Base-by-base conservation (phyloP, 1,140 invertebrate species). In the Drosophila suzukii region DNA sequence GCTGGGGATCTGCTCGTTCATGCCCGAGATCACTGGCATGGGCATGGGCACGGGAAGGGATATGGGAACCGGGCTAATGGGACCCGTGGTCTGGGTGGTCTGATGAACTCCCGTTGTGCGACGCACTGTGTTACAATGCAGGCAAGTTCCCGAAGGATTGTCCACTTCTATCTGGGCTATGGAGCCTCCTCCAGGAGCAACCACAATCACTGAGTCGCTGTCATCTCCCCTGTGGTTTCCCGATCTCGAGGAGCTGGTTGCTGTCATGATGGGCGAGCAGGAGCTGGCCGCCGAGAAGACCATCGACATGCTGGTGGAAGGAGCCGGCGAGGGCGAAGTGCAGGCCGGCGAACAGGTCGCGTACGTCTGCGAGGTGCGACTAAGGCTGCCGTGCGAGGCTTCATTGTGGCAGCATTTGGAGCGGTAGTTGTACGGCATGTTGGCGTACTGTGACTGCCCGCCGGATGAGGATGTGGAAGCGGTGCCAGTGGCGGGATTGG, bases 51-150 rank as follows among this genome's bases (percentile, higher is more conserved):
- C 49, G 15, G 68, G 60, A 36, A 90, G 51, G n/a, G 85, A 27
- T 10, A 88, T 61, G 17, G 91, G 92, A 32, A 92, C 78, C 5
- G 92, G 92, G 27, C 92, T 92, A 11, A 92, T 91, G 0, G 92
- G 92, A 0, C 91, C 92, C n/a, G 91, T 92, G 15, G 92, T 92
- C 56, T 92, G 92, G 2, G 92, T 92, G 10, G 91, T 92, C 51
- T 92, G 92, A 62, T 92, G 92, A 0, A 92, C 92, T 8, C 92
- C 92, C 5, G 92, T 92, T 6, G 92, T 92, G 0, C 92, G 84
- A 1, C 92, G 77, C 17, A 78, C 73, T 7, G 91, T 92, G 38
- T 91, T 92, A 51, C 92, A 92, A 56, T 92, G 91, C 15, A 92
- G 49, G 12, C 92, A 92, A 6, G 91, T 92, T 4, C 71, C 73